These are phyloP conservation scores for Clarias batrachus DNA, from an alignment of 2,113 vertebrate genomes.

Conservation along the genomic window DNA sequence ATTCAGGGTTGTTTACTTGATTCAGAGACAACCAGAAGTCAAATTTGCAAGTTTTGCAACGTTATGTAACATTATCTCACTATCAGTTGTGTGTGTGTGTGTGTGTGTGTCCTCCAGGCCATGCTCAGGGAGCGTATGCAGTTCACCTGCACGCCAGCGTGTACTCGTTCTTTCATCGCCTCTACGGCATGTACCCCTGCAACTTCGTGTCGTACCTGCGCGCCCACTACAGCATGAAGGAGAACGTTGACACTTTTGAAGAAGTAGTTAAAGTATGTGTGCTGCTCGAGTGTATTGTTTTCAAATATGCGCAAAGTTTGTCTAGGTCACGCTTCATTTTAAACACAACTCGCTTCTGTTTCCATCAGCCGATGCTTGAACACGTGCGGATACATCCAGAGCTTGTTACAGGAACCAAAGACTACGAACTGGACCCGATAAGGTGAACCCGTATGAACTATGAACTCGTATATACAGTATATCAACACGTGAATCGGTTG, in stretches of 20 bases:
- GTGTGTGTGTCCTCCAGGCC: conserved; percentile 68
- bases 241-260: conserved; percentile 94
- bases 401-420: conserved; percentile 94
- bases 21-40: neutral
- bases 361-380: conserved; percentile 90
- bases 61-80: no score
- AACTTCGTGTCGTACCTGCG: conserved; percentile 97
- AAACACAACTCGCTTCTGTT: neutral
- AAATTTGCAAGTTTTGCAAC: neutral
- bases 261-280: conserved; percentile 86
- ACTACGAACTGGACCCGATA: conserved; percentile 93
- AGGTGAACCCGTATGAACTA: conserved; percentile 69
- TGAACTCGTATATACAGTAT: no score
- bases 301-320: neutral
- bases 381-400: conserved; percentile 96
- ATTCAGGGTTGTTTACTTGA: neutral
- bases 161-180: conserved; percentile 94
- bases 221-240: conserved; percentile 97
- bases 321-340: neutral
- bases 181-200: conserved; percentile 98
- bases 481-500: neutral
- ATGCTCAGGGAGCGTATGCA: conserved; percentile 79
- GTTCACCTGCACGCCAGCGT: conserved; percentile 92
- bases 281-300: neutral
- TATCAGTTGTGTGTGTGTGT: no score